Percentiles rank a stretch among this genome's conserved stretches.
phyloP scores from a whole-genome alignment of 2,797 vertebrate species.

The Fringilla coelebs region DNA sequence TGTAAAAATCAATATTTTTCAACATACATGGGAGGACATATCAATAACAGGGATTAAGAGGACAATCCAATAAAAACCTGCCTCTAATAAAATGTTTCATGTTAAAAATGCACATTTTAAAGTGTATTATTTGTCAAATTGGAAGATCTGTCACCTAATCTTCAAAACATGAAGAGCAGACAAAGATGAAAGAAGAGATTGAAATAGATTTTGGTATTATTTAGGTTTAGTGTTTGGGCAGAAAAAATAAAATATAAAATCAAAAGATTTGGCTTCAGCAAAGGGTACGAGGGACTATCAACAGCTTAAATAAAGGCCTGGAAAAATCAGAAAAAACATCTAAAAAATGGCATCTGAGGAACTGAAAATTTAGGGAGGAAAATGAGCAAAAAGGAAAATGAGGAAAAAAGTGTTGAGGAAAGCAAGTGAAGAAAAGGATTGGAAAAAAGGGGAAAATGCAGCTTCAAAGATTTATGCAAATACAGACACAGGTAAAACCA shows the following conservation, averaged over 20 bases:
- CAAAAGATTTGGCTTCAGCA: neutral
- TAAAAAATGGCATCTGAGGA: neutral
- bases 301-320: neutral
- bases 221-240: neutral
- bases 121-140: neutral
- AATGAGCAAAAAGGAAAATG: neutral
- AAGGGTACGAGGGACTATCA: neutral
- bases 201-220: neutral
- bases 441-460: neutral
- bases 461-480: neutral
- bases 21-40: neutral
- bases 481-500: neutral
- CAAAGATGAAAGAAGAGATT: neutral
- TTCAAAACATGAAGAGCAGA: neutral
- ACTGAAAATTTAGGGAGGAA: neutral
- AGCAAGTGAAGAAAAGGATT: accelerated
- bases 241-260: neutral
- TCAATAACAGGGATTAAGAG: neutral
- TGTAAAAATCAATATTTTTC: neutral
- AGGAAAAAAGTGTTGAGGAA: neutral
- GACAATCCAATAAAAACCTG: neutral
- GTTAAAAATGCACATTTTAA: neutral
- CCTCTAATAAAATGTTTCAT: neutral
- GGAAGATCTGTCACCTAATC: neutral
- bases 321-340: neutral